Conservation (phyloP, 2,113 vertebrate genomes). For the Panthera uncia region DNA sequence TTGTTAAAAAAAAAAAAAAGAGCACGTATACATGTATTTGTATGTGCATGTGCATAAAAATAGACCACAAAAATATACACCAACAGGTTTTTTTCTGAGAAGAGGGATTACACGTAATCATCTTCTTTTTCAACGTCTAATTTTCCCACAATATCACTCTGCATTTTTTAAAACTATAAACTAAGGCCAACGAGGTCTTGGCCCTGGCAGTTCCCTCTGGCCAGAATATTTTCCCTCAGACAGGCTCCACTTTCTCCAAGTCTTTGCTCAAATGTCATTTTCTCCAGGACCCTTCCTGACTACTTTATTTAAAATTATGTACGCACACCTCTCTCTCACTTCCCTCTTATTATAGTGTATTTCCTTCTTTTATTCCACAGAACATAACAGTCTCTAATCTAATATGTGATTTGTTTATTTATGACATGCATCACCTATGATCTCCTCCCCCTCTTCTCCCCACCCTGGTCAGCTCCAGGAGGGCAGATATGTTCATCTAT, state of each 20-base stretch:
- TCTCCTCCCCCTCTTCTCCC: background rate
- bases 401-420: background rate
- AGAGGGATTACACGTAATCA: background rate
- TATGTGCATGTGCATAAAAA: background rate
- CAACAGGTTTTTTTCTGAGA: background rate
- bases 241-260: background rate
- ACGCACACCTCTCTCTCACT: background rate
- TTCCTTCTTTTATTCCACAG: background rate
- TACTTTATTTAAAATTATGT: background rate
- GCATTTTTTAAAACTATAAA: background rate
- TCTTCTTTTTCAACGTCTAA: slow-evolving; percentile 16
- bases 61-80: background rate
- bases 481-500: background rate
- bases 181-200: background rate
- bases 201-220: background rate
- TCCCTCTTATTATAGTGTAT: background rate
- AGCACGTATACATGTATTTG: background rate
- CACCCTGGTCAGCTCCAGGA: background rate
- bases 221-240: background rate
- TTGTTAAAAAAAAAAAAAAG: background rate
- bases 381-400: background rate
- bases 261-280: background rate
- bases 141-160: background rate
- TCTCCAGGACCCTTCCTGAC: background rate
- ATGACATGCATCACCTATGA: background rate